Base-by-base conservation (phyloP, 1,140 invertebrate genomes). In the Aradophagus sp. region DNA sequence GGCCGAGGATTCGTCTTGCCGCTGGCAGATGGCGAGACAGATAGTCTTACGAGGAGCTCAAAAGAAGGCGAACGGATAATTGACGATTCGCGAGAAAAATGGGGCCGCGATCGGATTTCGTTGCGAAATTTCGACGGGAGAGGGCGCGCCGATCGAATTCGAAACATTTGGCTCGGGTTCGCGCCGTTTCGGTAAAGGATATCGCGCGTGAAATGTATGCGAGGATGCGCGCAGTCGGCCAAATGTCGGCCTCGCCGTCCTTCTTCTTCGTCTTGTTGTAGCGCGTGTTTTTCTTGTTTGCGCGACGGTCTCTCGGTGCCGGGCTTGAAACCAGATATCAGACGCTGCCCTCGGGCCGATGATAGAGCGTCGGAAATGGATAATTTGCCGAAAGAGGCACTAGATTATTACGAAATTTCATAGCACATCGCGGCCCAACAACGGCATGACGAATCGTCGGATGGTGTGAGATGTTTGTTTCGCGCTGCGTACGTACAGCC, bases 331-430 rank as follows among this genome's bases (percentile, higher is more conserved):
- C 74, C 73, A 73, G 73, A 80, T 81, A 81, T 80, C 72, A 75
- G 75, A 72, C 48, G 41, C 47, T 73, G 52, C 76, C 76, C 73
- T 63, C 31, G 29, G 66, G 77, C 73, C 68, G 45, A 80, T 67
- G 77, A 73, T 77, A 71, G 76, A 61, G 63, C 58, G 68, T 74
- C 65, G 65, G 65, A 77, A 79, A 82, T 80, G 78, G 78, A 80
- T 82, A 80, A 79, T 80, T 80, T 76, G 55, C 63, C 77, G 70
- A 73, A 67, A 63, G 62, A 67, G 62, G 56, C 39, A 72, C 69
- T 66, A 73, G 58, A 69, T 65, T 63, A 65, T 69, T 65, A 66
- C 59, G 44, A 65, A 74, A 74, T 74, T 61, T 69, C 47, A 65
- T 74, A 68, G 50, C 45, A 44, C 50, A 14, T 59, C 31, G 68